Evolutionary conservation across 2,797 vertebrate genomes (phyloP), one percentile per base, ranked within the genome.

Genomic region (Channa striata): DNA sequence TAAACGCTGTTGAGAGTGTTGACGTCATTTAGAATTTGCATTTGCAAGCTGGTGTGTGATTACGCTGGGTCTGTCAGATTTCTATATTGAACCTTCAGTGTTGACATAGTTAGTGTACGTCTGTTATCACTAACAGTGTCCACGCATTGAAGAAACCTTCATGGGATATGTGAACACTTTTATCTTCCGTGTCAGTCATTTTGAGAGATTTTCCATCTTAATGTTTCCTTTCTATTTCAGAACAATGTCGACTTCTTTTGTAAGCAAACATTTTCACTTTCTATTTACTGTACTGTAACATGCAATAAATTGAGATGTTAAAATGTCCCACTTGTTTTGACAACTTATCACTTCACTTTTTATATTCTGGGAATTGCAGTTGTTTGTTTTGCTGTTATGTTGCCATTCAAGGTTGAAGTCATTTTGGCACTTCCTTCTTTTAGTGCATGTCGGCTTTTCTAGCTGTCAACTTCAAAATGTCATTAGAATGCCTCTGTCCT

Each of bases 261-360:
- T 93, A 89, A 91, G 78, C 86, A 90, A 91, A 90, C 91, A 91
- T 93, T 95, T 93, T 93, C 94, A 93, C 91, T 94, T 95, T 96
- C 90, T 96, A 95, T 96, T 96, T 95, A 95, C 93, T 96, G 95
- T 97, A 95, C 93, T 94, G 94, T 94, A 92, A 96, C 94, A 95
- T 95, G 96, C 95, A 97, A 97, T 98, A 97, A 97, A 97, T 94
- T 93, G 93, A 91, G 95, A 94, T 89, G 91, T 92, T 90, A 58
- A 93, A 94, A 89, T 81, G 57, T 77, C 74, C 68, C 37, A 39
- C 66, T 40, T 73, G 30, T 21, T 37, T 46, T 33, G 34, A 23
- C 20, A 17, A 53, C 12, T 5, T 59, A 1, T 40, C 43, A 82
- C 68, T 84, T 89, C 81, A 62, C 71, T 73, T 83, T 87, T 76